Base-by-base conservation (phyloP, 2,113 vertebrate species). In the Cryptotis parvus region DNA sequence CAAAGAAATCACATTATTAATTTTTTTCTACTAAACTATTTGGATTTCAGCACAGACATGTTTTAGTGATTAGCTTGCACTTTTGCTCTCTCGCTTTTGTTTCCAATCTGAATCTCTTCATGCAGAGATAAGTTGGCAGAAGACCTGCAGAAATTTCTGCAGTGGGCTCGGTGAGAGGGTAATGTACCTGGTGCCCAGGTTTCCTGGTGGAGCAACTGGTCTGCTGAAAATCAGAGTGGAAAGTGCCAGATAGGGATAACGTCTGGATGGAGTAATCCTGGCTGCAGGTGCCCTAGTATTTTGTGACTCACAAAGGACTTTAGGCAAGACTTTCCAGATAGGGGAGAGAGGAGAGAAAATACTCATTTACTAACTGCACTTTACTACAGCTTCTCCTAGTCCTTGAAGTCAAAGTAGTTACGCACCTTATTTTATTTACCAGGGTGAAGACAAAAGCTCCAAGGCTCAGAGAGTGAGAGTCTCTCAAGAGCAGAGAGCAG, bases 1-100 rank as follows among this genome's bases (percentile, higher is more conserved):
- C 94, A 92, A 72, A 82, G 58, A 90, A 88, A 93, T 92, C 76
- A 86, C 31, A 15, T 31, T 72, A 49, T 63, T 87, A 11, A 35
- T 66, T 79, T 70, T 90, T 91, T 49, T 26, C 5, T 27, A 72
- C 4, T 26, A 37, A 58, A 83, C 3, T 70, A 75, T 37, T 82
- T 82, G 41, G 4, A 92, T 92, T 90, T 93, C n/a, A 77, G 66
- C 52, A 87, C 29, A 84, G 84, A 61, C 5, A 41, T 45, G 24
- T 39, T 91, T 89, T 72, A 82, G n/a, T 78, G 14, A 66, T 74
- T 37, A 70, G 18, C 24, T 66, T 52, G 31, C 27, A 41, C 72
- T 87, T 41, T 37, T 9, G 6, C 12, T 15, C 31, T 29, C 26
- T 77, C n/a, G 29, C n/a, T 80, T 66, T 7, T 61, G 31, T 79